These are phyloP conservation scores for crab-eating macaque (Macaca fascicularis) DNA, from an alignment of 2,113 vertebrate species.

Conservation along the genomic window DNA sequence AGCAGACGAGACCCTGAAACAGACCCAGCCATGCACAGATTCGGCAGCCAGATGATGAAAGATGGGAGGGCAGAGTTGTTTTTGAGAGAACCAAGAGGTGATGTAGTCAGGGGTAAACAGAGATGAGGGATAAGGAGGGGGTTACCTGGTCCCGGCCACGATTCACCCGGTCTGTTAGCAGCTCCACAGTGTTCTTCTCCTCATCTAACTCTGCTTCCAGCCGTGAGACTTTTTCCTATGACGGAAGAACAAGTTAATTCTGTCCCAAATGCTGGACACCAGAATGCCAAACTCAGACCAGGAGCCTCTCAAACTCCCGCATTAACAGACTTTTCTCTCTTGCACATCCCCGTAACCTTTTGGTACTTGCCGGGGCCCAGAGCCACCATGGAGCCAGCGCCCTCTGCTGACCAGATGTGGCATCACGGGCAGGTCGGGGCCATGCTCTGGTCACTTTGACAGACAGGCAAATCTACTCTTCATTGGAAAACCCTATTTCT, in stretches of 20 bases:
- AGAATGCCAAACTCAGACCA: background rate
- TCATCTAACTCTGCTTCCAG: slow-evolving; percentile 94
- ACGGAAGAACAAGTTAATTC: background rate
- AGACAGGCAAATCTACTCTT: background rate
- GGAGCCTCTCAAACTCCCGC: background rate
- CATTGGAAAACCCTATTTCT: background rate
- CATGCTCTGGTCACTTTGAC: background rate
- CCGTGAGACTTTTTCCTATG: slow-evolving; percentile 74
- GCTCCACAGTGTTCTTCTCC: slow-evolving; percentile 90
- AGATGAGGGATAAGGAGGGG: background rate
- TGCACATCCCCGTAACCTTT: background rate
- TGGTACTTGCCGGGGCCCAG: background rate
- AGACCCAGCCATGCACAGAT: background rate
- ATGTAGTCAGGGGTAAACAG: background rate
- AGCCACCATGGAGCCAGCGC: background rate
- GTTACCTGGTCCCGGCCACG: slow-evolving; percentile 93
- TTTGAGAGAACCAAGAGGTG: background rate
- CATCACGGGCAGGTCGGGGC: background rate
- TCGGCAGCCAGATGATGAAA: background rate
- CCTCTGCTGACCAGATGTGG: slow-evolving; percentile 55
- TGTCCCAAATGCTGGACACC: background rate
- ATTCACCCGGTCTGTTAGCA: slow-evolving; percentile 90
- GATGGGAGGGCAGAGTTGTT: background rate
- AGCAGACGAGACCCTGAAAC: background rate
- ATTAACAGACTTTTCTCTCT: background rate